Conservation (phyloP, 2,797 vertebrate genomes). For the Tachyglossus aculeatus region DNA sequence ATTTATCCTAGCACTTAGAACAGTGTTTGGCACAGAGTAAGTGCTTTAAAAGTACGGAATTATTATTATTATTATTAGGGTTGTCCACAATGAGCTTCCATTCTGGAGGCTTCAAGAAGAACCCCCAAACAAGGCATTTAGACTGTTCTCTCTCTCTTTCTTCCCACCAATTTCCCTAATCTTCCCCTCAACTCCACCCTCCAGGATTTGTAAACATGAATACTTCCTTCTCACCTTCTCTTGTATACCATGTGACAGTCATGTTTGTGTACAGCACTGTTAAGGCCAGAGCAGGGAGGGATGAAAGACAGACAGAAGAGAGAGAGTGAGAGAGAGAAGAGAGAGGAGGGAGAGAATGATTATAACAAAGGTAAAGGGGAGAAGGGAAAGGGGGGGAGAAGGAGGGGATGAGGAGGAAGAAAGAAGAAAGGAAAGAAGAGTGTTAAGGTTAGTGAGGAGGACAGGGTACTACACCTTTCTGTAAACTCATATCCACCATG, state of each 20-base stretch:
- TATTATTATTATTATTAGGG: no score
- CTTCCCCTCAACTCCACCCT: background rate
- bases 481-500: constrained; percentile 98
- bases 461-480: constrained; percentile 93
- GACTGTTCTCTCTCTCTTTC: background rate
- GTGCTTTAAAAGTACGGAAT: no score
- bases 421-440: constrained; percentile 64
- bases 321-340: constrained; percentile 2
- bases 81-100: no score
- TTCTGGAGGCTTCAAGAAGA: no score
- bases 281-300: constrained; percentile 65
- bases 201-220: background rate
- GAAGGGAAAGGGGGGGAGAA: constrained; percentile 16
- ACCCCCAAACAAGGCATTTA: no score
- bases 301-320: constrained; percentile 57
- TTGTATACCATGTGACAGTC: constrained; percentile 73
- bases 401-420: constrained; percentile 53
- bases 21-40: no score
- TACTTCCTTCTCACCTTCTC: constrained; percentile 4
- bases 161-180: background rate
- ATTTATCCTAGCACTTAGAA: no score
- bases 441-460: constrained; percentile 74
- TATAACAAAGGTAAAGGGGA: constrained; percentile 13
- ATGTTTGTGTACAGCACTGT: constrained; percentile 57
- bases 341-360: background rate